Evolutionary conservation across 2,888 invertebrate genomes (phyloP), one percentile per base, ranked within the genome.

Genomic region (Graphium colonna): DNA sequence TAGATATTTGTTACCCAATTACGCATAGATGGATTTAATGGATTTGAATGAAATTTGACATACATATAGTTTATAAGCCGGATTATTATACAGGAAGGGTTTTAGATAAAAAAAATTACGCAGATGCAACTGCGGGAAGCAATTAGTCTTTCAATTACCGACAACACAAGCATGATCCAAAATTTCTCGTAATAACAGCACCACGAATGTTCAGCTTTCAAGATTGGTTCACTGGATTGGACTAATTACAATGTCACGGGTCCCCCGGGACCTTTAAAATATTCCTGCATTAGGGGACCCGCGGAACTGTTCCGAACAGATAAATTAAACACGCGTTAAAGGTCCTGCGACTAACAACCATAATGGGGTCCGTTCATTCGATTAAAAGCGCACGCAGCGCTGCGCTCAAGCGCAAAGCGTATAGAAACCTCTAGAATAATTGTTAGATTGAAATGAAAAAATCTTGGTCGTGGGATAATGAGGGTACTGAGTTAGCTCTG

Each of bases 391-490:
- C 71, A 68, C 65, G 63, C 60, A 59, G 52, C 55, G 56, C 59
- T 57, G 45, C 50, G 60, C 69, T 63, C 57, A 60, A 63, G 62
- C 59, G 21, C 21, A 21, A 21, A 21, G 21, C 21, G 21, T 21
- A 21, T 3, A 21, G 21, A 21, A 5, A 82, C 75, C 74, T 72
- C 68, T 76, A 77, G 71, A 75, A 76, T 75, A 81, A 84, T 87
- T 82, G 79, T 78, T 61, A 71, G 77, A 77, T 77, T 75, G 77
- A 61, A 75, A 76, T 65, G 71, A 75, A 79, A 73, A 75, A 77
- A 72, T 58, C 57, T 67, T 75, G 69, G 71, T 80, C 86, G 88
- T 88, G 89, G 83, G 89, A 78, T 86, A 87, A 87, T 87, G 86
- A 86, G 80, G 70, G 72, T 71, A 63, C 73, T 67, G 44, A 75